phyloP scores from a whole-genome alignment of 2,888 invertebrate species.

The Drosophila macrothrix region DNA sequence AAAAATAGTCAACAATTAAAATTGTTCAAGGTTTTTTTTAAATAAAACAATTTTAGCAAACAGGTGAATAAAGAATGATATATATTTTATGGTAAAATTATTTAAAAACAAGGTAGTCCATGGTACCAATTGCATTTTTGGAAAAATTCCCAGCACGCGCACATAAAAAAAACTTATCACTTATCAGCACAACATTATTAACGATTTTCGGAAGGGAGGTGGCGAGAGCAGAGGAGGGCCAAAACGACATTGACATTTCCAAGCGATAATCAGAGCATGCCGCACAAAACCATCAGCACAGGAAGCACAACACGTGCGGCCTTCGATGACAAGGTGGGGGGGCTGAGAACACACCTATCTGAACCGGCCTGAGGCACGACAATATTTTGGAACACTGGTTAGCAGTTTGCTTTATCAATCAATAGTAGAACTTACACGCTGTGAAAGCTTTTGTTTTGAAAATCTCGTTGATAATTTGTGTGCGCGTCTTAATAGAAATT shows the following conservation, averaged over 20 bases:
- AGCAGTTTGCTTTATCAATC: neutral
- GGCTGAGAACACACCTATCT: slow-evolving; percentile 23
- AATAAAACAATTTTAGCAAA: neutral
- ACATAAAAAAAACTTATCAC: slow-evolving; percentile 31
- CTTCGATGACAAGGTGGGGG: neutral
- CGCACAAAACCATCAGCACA: neutral
- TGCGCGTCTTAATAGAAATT: slow-evolving; percentile 7
- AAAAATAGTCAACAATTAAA: neutral
- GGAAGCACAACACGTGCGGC: slow-evolving; percentile 39
- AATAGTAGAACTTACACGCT: slow-evolving; percentile 28
- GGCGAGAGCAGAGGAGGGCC: slow-evolving; percentile 8
- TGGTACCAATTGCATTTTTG: slow-evolving; percentile 35
- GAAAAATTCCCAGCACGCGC: slow-evolving; percentile 32
- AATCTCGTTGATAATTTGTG: neutral
- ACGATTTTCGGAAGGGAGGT: slow-evolving; percentile 17
- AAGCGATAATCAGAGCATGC: slow-evolving; percentile 23
- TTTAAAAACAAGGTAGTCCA: slow-evolving; percentile 25
- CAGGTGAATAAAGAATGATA: neutral
- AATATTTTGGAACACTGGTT: slow-evolving; percentile 6
- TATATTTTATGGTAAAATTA: neutral
- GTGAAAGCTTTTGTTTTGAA: neutral
- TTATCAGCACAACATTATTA: slow-evolving; percentile 13
- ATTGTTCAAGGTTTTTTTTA: neutral
- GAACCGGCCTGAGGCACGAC: slow-evolving; percentile 5
- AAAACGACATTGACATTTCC: slow-evolving; percentile 20